Percentiles rank a stretch among this genome's conserved stretches.
Conservation (phyloP, 2,113 vertebrate species). For the Hemicordylus capensis region DNA sequence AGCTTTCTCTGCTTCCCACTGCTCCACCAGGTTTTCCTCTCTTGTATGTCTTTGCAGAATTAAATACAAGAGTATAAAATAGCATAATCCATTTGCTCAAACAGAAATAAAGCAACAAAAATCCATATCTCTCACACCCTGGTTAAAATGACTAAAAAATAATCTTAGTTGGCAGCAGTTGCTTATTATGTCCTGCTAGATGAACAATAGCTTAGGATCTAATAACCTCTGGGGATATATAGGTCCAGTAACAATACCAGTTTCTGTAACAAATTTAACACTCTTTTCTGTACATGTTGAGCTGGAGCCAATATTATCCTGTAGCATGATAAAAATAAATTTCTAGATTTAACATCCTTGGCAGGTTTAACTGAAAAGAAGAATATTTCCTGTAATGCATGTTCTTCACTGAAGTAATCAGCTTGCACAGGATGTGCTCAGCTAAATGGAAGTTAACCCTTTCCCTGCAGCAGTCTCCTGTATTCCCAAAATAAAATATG, state of each 20-base stretch:
- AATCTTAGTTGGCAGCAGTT: background rate
- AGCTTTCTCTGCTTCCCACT: background rate
- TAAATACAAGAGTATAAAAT: background rate
- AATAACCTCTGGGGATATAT: background rate
- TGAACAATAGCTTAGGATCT: background rate
- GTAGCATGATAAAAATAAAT: background rate
- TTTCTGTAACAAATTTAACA: background rate
- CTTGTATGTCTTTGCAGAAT: background rate
- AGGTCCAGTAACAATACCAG: background rate
- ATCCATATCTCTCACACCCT: background rate
- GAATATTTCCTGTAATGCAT: conserved; percentile 45
- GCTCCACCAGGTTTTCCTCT: background rate
- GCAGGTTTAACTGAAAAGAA: conserved; percentile 38
- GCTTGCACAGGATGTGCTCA: conserved; percentile 53
- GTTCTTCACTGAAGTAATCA: conserved; percentile 42
- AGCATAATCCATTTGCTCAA: background rate
- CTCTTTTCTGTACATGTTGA: background rate
- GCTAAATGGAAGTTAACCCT: conserved; percentile 40
- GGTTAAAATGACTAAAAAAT: background rate
- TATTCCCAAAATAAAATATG: conserved; percentile 48
- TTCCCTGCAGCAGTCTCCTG: background rate
- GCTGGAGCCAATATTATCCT: background rate
- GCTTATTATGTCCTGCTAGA: background rate
- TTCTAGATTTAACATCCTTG: conserved; percentile 40
- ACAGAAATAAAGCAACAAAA: background rate